Base-by-base conservation (phyloP, 2,113 vertebrate species). In the Prochilodus magdalenae region DNA sequence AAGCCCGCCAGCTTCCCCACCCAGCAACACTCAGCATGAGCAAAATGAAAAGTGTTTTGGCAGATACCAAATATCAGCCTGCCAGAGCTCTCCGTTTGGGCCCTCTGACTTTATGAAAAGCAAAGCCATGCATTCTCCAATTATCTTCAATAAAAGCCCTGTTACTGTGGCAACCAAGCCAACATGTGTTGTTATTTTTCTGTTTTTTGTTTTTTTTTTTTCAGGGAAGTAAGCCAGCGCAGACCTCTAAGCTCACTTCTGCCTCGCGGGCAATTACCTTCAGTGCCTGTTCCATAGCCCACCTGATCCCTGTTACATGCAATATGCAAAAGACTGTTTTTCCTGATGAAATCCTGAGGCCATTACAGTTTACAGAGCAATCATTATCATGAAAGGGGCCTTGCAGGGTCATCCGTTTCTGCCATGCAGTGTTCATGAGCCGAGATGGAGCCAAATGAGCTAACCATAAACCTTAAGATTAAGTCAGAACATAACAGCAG, bases 81-180 rank as follows among this genome's bases (percentile, higher is more conserved):
- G 84, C 59, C 76, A 71, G 84, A 85, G 73, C 49, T 75, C 40
- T 83, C 62, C n/a, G 63, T 71, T 66, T 78, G 73, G 33, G n/a
- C 75, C 81, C 77, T 86, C 70, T 71, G 36, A 83, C 74, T 67
- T 86, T 67, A 79, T 66, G 40, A 77, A 75, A 83, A 36, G 53
- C 55, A 86, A 80, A 82, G 18, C 80, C 81, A 76, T 83, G 59
- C 72, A 77, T 77, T 77, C 27, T 59, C 65, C 47, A 71, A 75
- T 82, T 75, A 79, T 81, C 70, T 76, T 77, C 47, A 62, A 82
- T 79, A 72, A 84, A 77, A 82, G 67, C 47, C 44, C n/a, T 73
- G 85, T 84, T 84, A 82, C 65, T 84, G 79, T 75, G 66, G 79
- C 80, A 81, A 86, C 83, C 55, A 69, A 53, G 60, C 81, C 49